Conservation (phyloP, 2,797 vertebrate genomes). For the Mormyrus proboscirostris region DNA sequence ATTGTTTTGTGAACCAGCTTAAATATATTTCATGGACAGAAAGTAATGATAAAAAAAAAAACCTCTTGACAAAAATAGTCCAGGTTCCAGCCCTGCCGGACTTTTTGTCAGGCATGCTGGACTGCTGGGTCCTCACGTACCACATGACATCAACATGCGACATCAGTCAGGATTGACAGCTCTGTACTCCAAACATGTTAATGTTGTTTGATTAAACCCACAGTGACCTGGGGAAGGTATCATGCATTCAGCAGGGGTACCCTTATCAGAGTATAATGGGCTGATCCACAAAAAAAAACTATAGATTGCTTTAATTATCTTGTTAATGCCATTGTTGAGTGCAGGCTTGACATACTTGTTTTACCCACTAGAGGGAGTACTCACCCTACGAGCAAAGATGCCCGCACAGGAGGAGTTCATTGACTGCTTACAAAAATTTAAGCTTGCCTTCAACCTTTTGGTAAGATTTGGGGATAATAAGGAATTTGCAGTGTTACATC, state of each 20-base stretch:
- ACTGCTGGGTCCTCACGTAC: neutral
- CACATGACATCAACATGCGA: neutral
- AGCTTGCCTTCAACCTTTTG: slow-evolving; percentile 93
- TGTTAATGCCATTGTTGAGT: neutral
- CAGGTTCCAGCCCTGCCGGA: neutral
- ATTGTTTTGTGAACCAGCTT: neutral
- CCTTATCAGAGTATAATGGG: neutral
- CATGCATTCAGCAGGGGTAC: neutral
- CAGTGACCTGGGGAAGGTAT: neutral
- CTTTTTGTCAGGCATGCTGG: neutral
- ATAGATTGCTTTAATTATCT: neutral
- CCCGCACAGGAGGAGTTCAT: slow-evolving; percentile 81
- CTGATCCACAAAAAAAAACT: neutral
- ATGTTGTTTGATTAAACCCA: neutral
- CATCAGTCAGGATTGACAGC: neutral
- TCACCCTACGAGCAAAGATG: slow-evolving; percentile 83
- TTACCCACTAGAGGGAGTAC: slow-evolving; percentile 78
- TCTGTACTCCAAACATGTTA: neutral
- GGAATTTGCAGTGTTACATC: neutral
- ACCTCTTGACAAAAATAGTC: neutral
- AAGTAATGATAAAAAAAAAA: neutral
- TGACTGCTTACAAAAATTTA: slow-evolving; percentile 96
- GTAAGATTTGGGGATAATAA: slow-evolving; percentile 53
- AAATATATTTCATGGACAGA: neutral
- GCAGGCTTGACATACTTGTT: neutral